Evolutionary conservation across 2,113 vertebrate species (phyloP).

Genomic region (Scomber japonicus): DNA sequence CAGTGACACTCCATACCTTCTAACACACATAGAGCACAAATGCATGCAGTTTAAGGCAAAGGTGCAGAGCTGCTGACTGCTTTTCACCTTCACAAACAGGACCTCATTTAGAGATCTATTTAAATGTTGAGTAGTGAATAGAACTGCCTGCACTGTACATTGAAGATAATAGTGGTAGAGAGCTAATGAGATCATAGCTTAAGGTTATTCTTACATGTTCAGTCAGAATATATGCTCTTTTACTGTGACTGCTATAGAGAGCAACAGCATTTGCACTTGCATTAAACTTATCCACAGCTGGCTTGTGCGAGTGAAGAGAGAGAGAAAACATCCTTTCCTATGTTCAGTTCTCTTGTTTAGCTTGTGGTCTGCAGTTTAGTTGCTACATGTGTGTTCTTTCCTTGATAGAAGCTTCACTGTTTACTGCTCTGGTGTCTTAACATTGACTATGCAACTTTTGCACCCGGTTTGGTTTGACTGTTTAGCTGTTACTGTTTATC

Average conservation of each 20-base stretch:
- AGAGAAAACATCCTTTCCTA: too few species aligned
- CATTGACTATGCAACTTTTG: too few species aligned
- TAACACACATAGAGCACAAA: conserved; percentile 26
- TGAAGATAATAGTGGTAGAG: neutral
- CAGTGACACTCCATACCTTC: conserved; percentile 27
- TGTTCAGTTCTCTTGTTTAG: neutral
- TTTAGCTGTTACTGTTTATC: too few species aligned
- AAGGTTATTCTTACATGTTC: conserved; percentile 14
- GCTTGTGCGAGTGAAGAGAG: neutral
- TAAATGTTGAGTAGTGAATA: neutral
- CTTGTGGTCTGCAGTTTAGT: neutral
- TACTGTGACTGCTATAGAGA: neutral
- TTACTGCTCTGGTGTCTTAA: neutral
- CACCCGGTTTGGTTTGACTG: too few species aligned
- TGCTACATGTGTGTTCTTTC: neutral
- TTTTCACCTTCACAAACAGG: neutral
- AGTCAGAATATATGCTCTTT: neutral
- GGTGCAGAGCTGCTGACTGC: neutral
- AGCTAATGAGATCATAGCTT: conserved; percentile 10
- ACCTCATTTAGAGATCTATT: conserved; percentile 1
- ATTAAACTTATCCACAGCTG: neutral
- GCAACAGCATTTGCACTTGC: too few species aligned
- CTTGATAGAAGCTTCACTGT: neutral
- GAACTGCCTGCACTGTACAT: neutral
- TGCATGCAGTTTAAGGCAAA: neutral